These are phyloP conservation scores for Coracopsis vasa DNA, from an alignment of 2,113 vertebrate genomes.

Conservation along the genomic window DNA sequence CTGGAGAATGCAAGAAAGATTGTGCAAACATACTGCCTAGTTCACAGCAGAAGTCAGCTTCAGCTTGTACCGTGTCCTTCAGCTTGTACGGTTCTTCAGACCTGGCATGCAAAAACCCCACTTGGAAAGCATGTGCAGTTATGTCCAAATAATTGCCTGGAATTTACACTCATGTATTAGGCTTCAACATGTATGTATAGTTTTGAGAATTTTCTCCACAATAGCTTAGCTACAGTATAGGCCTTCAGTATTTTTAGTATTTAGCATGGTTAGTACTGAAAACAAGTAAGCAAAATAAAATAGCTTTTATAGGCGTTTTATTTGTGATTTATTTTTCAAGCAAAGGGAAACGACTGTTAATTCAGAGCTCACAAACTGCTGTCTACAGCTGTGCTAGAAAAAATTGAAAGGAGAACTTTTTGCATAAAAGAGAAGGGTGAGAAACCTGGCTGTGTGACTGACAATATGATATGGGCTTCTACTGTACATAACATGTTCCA, in stretches of 20 bases:
- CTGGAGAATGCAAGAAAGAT: not conserved
- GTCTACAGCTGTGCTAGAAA: not conserved
- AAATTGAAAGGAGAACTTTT: not conserved
- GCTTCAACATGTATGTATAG: not conserved
- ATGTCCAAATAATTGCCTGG: not conserved
- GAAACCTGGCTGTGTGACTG: not conserved
- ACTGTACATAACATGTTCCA: not conserved
- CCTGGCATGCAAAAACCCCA: fast-evolving
- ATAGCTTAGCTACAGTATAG: not conserved
- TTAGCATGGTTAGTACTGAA: not conserved
- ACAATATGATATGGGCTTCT: not conserved
- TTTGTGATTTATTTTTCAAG: not conserved
- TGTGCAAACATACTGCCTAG: not conserved
- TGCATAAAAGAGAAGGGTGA: not conserved
- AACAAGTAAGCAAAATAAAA: not conserved
- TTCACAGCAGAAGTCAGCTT: not conserved
- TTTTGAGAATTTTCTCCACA: not conserved
- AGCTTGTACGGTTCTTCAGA: not conserved
- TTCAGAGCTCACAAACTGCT: not conserved
- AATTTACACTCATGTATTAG: not conserved
- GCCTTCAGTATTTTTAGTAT: not conserved
- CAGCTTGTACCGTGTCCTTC: fast-evolving
- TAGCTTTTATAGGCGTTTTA: not conserved
- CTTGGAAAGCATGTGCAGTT: not conserved
- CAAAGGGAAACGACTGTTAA: not conserved